Percentiles rank a stretch among this genome's conserved stretches.
Evolutionary conservation across 2,113 vertebrate species (phyloP).

Genomic region (Rhipidura dahli): DNA sequence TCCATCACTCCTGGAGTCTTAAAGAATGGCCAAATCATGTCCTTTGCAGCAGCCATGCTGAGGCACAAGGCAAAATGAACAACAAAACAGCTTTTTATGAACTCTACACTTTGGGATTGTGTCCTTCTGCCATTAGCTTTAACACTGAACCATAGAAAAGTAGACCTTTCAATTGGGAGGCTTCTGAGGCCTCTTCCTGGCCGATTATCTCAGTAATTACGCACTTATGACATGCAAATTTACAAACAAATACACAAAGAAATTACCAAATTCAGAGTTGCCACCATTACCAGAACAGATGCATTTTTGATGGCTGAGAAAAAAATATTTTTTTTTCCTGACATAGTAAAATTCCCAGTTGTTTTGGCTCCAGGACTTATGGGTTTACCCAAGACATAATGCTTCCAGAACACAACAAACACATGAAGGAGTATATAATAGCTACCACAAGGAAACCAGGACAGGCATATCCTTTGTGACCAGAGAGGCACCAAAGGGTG

Average conservation of each 20-base stretch:
- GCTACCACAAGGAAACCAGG: neutral
- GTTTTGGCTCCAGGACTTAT: neutral
- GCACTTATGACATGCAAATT: neutral
- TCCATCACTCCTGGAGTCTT: neutral
- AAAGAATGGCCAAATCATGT: neutral
- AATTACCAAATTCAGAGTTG: neutral
- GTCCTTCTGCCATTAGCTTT: neutral
- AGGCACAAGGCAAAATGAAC: neutral
- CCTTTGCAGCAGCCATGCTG: neutral
- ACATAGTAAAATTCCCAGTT: neutral
- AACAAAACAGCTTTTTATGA: neutral
- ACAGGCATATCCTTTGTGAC: neutral
- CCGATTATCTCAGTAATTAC: neutral
- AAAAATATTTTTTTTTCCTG: neutral
- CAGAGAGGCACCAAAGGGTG: neutral
- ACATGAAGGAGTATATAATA: neutral
- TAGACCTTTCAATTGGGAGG: neutral
- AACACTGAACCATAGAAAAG: neutral
- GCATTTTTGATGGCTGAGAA: neutral
- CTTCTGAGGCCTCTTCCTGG: neutral
- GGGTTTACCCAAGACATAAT: neutral
- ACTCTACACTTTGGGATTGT: fast-evolving
- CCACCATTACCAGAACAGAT: neutral
- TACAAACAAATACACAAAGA: neutral
- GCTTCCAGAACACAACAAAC: neutral